Evolutionary conservation across 2,888 invertebrate genomes (phyloP).

Genomic region (Agrotis exclamationis): DNA sequence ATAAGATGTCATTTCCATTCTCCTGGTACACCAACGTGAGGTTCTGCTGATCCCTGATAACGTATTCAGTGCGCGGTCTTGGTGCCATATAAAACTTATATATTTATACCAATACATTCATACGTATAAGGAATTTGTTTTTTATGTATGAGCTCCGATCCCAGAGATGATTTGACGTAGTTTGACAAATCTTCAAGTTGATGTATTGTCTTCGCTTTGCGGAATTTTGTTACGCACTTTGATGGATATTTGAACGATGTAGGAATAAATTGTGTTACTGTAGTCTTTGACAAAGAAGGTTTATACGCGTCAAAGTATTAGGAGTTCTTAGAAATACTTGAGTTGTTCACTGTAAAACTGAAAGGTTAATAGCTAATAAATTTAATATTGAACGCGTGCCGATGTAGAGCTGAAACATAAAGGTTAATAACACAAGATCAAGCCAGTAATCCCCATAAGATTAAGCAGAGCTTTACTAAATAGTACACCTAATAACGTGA

Average conservation of each 20-base stretch:
- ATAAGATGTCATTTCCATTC: conserved; percentile 60
- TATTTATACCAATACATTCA: conserved; percentile 60
- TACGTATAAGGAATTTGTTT: conserved; percentile 52
- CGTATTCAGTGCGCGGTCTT: conserved; percentile 55
- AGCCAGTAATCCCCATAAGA: not conserved
- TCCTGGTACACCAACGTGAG: conserved; percentile 49
- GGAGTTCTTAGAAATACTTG: not conserved
- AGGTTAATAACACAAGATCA: not conserved
- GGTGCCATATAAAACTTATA: conserved; percentile 56
- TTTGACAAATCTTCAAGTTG: conserved; percentile 56
- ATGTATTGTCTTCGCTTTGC: conserved; percentile 47
- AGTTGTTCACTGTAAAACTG: not conserved
- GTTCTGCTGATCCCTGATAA: conserved; percentile 55
- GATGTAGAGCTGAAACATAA: not conserved
- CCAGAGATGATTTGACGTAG: conserved; percentile 41
- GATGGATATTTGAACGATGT: conserved; percentile 23
- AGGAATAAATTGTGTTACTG: conserved; percentile 13
- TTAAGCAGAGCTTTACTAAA: not conserved
- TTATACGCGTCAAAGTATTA: not conserved
- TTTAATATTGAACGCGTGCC: not conserved
- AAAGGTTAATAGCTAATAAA: not conserved
- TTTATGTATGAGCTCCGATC: conserved; percentile 54
- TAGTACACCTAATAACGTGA: not conserved
- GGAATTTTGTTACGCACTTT: conserved; percentile 23
- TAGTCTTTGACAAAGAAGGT: not conserved